These are phyloP conservation scores for Eremobia ochroleuca DNA, from an alignment of 2,888 invertebrate genomes.

Conservation along the genomic window DNA sequence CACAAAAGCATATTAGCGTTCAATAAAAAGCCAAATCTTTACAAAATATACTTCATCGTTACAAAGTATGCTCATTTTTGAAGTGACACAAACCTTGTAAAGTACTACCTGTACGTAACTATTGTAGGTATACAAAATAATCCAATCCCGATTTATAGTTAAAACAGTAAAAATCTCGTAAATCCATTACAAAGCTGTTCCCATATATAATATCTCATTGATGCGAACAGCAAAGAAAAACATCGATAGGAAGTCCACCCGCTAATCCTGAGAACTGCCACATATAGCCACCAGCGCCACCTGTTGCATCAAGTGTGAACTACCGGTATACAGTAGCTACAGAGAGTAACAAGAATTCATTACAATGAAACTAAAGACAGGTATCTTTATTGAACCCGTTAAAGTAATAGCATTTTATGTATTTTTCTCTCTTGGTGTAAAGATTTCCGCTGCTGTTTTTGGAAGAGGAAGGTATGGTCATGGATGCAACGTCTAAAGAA, in stretches of 20 bases:
- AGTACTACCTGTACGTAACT: background rate
- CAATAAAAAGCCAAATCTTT: background rate
- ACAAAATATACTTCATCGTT: background rate
- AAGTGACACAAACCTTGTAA: too few species aligned
- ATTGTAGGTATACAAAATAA: too few species aligned
- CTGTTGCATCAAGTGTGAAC: conserved; percentile 60
- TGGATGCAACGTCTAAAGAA: background rate
- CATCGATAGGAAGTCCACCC: conserved; percentile 52
- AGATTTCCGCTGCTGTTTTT: conserved; percentile 34
- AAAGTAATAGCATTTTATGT: conserved; percentile 27
- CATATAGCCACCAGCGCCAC: conserved; percentile 52
- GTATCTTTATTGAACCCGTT: conserved; percentile 29
- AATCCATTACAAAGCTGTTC: background rate
- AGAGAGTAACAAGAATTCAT: conserved; percentile 43
- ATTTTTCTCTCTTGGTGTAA: conserved; percentile 23
- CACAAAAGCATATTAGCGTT: background rate
- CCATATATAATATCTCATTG: conserved; percentile 34
- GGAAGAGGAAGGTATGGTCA: background rate
- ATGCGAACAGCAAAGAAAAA: conserved; percentile 38
- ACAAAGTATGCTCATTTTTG: too few species aligned
- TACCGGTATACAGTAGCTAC: conserved; percentile 37
- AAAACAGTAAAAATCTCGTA: background rate
- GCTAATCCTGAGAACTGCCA: conserved; percentile 54
- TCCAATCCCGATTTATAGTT: background rate
- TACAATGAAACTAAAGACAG: conserved; percentile 32